Base-by-base conservation (phyloP, 2,888 invertebrate genomes). In the Idaea biselata region DNA sequence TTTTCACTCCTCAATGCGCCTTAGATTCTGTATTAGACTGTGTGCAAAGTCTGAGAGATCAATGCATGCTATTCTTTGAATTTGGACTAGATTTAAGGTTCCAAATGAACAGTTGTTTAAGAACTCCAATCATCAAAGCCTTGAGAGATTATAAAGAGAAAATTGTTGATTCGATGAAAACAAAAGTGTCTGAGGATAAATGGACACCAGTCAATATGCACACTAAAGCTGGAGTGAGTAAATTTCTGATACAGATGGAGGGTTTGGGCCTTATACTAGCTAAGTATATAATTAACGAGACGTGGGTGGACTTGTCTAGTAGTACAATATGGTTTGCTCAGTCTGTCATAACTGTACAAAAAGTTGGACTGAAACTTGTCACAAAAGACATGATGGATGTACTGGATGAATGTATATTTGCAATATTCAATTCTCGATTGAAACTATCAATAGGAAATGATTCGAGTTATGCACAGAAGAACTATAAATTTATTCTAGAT, bases 31-130 rank as follows among this genome's bases (percentile, higher is more conserved):
- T 98, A 61, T 95, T 98, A 6, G 97, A 97, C 81, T 98, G 97
- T 86, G 96, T 98, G 32, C 94, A 95, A 67, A 94, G 96, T 76
- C 95, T 98, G 31, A 94, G 97, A 74, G 94, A 93, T 65, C 96
- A 97, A 77, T 97, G 96, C 73, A 79, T 73, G 67, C 76, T 91
- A 73, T 88, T 93, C 79, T 95, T 93, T 79, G 92, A 95, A 76
- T 91, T 94, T 74, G 99, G 99, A 1, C 93, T 99, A 75, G 99
- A 99, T 90, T 93, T 99, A 64, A 95, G 96, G 69, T 99, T 98
- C 86, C 97, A 97, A 82, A 93, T 99, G 74, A 97, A 99, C 81
- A 96, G 97, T 25, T 94, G 97, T 68, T 89, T 99, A 65, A 94
- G 97, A 68, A 94, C 94, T 14, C 96, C 97, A 0, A 91, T 98